Evolutionary conservation across 2,888 invertebrate genomes (phyloP).

Genomic region (Chalcis sispes): DNA sequence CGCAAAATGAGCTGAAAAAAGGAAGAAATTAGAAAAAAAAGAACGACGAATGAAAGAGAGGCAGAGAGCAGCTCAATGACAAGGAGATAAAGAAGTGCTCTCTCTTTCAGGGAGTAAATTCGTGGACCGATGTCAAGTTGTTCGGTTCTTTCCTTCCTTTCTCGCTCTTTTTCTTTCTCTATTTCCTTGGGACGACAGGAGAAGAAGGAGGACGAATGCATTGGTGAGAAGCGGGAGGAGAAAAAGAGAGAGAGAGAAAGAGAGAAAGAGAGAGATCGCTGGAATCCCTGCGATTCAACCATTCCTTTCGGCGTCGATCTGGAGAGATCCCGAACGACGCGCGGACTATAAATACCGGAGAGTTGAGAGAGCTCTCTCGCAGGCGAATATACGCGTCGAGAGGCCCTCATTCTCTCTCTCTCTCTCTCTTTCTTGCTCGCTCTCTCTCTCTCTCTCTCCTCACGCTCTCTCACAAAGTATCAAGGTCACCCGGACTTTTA

Average conservation of each 20-base stretch:
- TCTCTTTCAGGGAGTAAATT: conserved; percentile 29
- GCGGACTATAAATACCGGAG: conserved; percentile 60
- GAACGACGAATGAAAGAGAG: conserved; percentile 32
- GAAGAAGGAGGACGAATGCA: no score
- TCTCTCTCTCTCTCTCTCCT: conserved; percentile 49
- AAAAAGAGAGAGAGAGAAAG: no score
- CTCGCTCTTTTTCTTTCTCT: conserved; percentile 37
- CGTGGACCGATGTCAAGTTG: conserved; percentile 28
- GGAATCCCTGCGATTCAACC: conserved; percentile 70
- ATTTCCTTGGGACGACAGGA: conserved; percentile 49
- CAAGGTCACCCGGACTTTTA: conserved; percentile 56
- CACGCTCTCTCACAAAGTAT: conserved; percentile 57
- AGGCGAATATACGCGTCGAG: no score
- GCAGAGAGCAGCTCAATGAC: conserved; percentile 18
- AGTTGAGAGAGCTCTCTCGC: conserved; percentile 40
- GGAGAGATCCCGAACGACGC: conserved; percentile 53
- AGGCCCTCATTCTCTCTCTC: background rate
- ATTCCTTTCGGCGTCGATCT: conserved; percentile 63
- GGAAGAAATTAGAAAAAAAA: background rate
- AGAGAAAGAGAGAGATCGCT: no score
- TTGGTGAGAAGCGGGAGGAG: no score
- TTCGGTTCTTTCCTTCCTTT: conserved; percentile 12
- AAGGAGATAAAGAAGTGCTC: conserved; percentile 37
- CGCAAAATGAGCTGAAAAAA: background rate
- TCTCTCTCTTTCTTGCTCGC: conserved; percentile 49